Conservation (phyloP, 2,888 invertebrate genomes). For the Cacoxenus indagator region DNA sequence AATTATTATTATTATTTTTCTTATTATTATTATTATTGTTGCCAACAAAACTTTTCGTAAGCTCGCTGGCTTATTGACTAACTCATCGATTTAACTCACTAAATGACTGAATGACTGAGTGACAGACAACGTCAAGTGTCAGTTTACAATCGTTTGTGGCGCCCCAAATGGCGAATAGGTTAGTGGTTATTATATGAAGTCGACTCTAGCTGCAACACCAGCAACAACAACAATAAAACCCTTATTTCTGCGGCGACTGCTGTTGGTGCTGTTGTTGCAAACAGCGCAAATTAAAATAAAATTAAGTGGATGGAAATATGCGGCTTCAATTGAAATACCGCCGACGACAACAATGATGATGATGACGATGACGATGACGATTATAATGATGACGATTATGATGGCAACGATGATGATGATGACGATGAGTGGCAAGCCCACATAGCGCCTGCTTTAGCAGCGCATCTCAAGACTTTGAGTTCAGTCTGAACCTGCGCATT, state of each 20-base stretch:
- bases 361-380: background rate
- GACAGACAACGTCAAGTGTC: conserved; percentile 17
- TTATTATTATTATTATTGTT: too few relatives aligned
- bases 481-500: background rate
- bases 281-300: conserved; percentile 47
- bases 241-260: conserved; percentile 13
- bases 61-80: too few relatives aligned
- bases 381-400: background rate
- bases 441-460: background rate
- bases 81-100: background rate
- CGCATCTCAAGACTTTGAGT: background rate
- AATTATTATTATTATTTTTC: too few relatives aligned
- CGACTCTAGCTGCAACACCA: background rate
- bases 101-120: background rate
- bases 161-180: conserved; percentile 11
- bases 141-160: conserved; percentile 21
- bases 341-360: conserved; percentile 3
- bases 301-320: conserved; percentile 45
- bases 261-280: background rate
- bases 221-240: conserved; percentile 26
- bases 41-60: too few relatives aligned
- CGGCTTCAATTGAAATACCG: conserved; percentile 23
- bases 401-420: background rate
- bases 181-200: background rate
- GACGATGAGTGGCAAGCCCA: background rate